These are phyloP conservation scores for Enteromius treurensis DNA, from an alignment of 2,797 vertebrate genomes.

Conservation along the genomic window DNA sequence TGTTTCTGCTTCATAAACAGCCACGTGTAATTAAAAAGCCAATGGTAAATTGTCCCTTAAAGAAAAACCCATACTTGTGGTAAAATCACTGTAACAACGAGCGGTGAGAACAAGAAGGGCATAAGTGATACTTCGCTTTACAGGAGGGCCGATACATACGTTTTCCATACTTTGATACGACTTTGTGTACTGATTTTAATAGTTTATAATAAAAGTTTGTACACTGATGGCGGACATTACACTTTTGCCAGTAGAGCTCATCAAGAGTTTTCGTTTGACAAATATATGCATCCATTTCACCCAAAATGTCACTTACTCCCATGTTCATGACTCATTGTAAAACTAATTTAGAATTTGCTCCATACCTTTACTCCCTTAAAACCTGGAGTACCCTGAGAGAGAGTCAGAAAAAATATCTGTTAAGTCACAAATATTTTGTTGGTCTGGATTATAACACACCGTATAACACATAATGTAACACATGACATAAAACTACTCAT, in stretches of 20 bases:
- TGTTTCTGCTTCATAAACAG: not conserved
- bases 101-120: too few relatives aligned
- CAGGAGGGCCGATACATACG: too few relatives aligned
- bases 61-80: not conserved
- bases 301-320: too few relatives aligned
- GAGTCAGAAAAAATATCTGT: slow-evolving; percentile 24
- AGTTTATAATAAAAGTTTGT: too few relatives aligned
- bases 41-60: not conserved
- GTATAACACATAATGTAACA: not conserved
- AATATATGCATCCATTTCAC: too few relatives aligned
- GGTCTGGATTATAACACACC: not conserved
- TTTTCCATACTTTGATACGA: too few relatives aligned
- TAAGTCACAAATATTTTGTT: not conserved
- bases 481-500: slow-evolving; percentile 66
- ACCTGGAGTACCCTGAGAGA: slow-evolving; percentile 86
- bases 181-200: too few relatives aligned
- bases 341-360: not conserved
- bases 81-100: not conserved
- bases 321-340: not conserved
- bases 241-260: too few relatives aligned
- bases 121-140: too few relatives aligned
- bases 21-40: not conserved
- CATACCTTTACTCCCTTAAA: slow-evolving; percentile 88
- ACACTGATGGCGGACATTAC: too few relatives aligned
- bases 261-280: too few relatives aligned